Percentiles rank a stretch among this genome's conserved stretches.
Evolutionary conservation across 2,797 vertebrate species (phyloP).

Genomic region (Eupleurogrammus muticus): DNA sequence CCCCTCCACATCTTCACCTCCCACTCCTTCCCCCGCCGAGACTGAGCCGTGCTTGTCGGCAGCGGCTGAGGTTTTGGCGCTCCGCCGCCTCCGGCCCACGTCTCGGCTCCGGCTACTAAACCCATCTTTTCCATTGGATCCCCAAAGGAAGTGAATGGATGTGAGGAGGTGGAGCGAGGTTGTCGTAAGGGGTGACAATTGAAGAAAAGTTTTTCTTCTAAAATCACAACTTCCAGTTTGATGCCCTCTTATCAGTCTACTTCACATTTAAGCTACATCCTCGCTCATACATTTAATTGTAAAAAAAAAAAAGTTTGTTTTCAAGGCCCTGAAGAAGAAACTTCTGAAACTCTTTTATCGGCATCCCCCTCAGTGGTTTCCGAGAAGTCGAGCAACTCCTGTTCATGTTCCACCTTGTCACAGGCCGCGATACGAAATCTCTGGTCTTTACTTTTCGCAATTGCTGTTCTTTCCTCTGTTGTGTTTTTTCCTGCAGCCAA

Average conservation of each 20-base stretch:
- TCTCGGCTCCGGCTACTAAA: slow-evolving; percentile 60
- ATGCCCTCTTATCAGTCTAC: slow-evolving; percentile 22
- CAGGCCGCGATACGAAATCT: too few species aligned
- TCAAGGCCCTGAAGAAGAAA: too few species aligned
- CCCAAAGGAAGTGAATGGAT: slow-evolving; percentile 41
- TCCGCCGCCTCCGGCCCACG: slow-evolving; percentile 65
- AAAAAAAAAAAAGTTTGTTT: too few species aligned
- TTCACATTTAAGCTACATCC: slow-evolving; percentile 7
- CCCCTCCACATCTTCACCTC: slow-evolving; percentile 36
- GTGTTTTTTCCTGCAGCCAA: too few species aligned
- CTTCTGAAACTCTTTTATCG: too few species aligned
- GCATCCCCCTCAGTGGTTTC: too few species aligned
- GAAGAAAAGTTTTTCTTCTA: too few species aligned
- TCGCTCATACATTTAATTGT: too few species aligned
- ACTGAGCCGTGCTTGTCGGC: slow-evolving; percentile 56
- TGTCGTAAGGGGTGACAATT: slow-evolving; percentile 20
- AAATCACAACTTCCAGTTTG: slow-evolving; percentile 2
- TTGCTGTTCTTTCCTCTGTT: too few species aligned
- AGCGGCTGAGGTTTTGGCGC: slow-evolving; percentile 68
- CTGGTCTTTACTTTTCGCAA: too few species aligned
- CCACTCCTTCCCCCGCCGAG: slow-evolving; percentile 54
- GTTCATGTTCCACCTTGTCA: too few species aligned
- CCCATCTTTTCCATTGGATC: slow-evolving; percentile 67
- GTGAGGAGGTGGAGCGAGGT: slow-evolving; percentile 6
- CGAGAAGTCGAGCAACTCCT: too few species aligned